A percentile compares a stretch with the other conserved stretches of the same genome.
Conservation (phyloP, 2,797 vertebrate genomes). For the Setipinna tenuifilis region DNA sequence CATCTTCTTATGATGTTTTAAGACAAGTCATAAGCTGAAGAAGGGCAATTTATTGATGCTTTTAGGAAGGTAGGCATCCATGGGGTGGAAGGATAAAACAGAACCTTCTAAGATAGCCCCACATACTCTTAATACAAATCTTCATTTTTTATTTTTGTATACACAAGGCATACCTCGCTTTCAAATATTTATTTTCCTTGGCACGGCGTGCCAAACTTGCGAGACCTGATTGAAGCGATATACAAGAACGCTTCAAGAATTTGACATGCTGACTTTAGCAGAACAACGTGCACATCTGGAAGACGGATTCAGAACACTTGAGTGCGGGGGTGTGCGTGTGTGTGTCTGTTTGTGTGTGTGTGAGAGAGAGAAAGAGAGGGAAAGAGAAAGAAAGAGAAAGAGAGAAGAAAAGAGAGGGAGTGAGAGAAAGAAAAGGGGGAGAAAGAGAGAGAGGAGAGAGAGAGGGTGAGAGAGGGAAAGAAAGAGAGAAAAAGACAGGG, state of each 20-base stretch:
- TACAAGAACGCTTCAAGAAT: conserved; percentile 55
- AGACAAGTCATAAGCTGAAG: background rate
- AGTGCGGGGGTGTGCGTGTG: background rate
- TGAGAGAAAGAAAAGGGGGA: no score
- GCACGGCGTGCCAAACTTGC: conserved; percentile 45
- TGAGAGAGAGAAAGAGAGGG: background rate
- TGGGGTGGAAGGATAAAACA: background rate
- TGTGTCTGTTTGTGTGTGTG: background rate
- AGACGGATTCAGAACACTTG: conserved; percentile 61
- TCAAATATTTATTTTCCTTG: conserved; percentile 62
- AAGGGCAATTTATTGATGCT: background rate
- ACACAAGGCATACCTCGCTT: conserved; percentile 53
- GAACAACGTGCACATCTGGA: conserved; percentile 75
- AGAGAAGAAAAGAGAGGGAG: no score
- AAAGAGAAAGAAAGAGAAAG: background rate
- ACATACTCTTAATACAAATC: conserved; percentile 48
- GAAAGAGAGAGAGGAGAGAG: no score
- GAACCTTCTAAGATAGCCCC: background rate
- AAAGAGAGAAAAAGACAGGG: no score
- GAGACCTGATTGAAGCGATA: conserved; percentile 55
- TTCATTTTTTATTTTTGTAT: conserved; percentile 57
- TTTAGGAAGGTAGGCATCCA: background rate
- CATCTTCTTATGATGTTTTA: background rate
- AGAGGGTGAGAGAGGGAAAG: no score
- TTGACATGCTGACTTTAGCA: conserved; percentile 61